Conservation (phyloP, 2,888 invertebrate genomes). For the Trimorus sp. region DNA sequence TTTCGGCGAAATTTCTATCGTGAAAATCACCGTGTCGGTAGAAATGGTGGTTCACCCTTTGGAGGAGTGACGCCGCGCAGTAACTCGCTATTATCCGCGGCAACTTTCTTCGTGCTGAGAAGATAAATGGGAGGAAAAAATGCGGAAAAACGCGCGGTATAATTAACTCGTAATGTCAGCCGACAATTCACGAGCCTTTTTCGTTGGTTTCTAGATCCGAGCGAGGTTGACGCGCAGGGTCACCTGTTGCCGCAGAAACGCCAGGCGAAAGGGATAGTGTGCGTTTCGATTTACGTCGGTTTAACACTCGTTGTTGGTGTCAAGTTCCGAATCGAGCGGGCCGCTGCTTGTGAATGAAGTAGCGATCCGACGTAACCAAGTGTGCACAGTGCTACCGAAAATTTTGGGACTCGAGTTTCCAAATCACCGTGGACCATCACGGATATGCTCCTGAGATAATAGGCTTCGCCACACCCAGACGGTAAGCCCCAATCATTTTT, state of each 20-base stretch:
- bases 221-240: constrained; percentile 45
- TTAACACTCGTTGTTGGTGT: constrained; percentile 44
- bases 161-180: constrained; percentile 7
- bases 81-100: too few relatives aligned
- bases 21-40: too few relatives aligned
- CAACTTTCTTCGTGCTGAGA: too few relatives aligned
- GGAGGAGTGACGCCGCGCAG: too few relatives aligned
- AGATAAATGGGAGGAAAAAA: too few relatives aligned
- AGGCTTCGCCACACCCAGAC: too few relatives aligned
- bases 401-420: constrained; percentile 15
- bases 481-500: too few relatives aligned
- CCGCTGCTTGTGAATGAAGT: constrained; percentile 36
- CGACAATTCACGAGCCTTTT: constrained; percentile 16
- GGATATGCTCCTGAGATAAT: too few relatives aligned
- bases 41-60: too few relatives aligned
- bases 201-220: constrained; percentile 43
- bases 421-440: not conserved
- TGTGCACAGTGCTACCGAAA: constrained; percentile 42
- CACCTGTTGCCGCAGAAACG: constrained; percentile 46
- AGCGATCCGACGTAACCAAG: constrained; percentile 21
- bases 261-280: constrained; percentile 57
- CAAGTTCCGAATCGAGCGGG: constrained; percentile 26
- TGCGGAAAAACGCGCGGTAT: too few relatives aligned
- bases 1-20: too few relatives aligned
- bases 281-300: constrained; percentile 49